These are phyloP conservation scores for Trichomalopsis sarcophagae DNA, from an alignment of 1,140 invertebrate species.

Conservation along the genomic window DNA sequence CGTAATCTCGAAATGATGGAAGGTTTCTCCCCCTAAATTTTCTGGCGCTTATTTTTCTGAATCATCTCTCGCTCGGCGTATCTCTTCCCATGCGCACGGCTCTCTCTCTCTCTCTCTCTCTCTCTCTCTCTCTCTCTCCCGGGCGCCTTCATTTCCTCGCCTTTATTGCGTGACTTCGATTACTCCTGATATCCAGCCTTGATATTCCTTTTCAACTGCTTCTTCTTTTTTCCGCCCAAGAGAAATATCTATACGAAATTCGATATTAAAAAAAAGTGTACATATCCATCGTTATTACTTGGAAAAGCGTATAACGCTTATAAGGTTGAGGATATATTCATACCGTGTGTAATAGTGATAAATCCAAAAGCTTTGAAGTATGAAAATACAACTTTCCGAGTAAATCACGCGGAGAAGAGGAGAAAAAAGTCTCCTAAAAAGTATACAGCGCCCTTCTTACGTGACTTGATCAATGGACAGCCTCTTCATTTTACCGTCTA, in stretches of 20 bases:
- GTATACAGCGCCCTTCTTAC: not conserved
- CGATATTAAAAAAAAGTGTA: no score
- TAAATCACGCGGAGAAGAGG: no score
- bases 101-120: not conserved
- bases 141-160: not conserved
- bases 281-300: no score
- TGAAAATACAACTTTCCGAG: no score
- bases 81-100: not conserved
- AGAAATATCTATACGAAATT: not conserved
- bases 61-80: not conserved
- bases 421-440: not conserved
- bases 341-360: no score
- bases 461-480: not conserved
- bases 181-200: not conserved
- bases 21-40: not conserved
- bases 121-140: not conserved
- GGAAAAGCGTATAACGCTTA: no score
- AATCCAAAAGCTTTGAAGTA: no score
- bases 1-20: slow-evolving; percentile 6
- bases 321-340: no score
- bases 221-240: not conserved
- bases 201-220: not conserved
- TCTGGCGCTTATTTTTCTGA: not conserved
- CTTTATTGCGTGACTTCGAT: not conserved
- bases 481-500: slow-evolving; percentile 4